phyloP scores from a whole-genome alignment of 2,888 invertebrate species.

The Mythimna ferrago region DNA sequence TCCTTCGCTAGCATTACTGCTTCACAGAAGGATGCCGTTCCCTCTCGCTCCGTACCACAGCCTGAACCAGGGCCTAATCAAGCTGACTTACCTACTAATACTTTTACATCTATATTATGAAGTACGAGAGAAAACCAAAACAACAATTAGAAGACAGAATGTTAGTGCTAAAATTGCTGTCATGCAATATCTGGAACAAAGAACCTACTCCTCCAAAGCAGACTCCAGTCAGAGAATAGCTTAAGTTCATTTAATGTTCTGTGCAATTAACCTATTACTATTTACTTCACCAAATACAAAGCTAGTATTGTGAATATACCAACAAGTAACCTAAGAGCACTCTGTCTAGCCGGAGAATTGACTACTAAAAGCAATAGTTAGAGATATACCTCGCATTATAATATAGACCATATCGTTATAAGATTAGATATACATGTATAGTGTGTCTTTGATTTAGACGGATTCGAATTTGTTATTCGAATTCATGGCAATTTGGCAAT shows the following conservation, averaged over 20 bases:
- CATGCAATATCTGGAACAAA: background rate
- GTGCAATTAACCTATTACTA: background rate
- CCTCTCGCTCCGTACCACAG: too few species aligned
- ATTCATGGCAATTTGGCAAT: slow-evolving; percentile 29
- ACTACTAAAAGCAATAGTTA: background rate
- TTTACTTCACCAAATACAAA: background rate
- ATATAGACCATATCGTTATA: background rate
- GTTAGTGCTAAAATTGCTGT: background rate
- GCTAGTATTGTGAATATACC: background rate
- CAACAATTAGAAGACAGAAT: too few species aligned
- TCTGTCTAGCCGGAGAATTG: slow-evolving; percentile 3
- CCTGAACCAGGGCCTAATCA: too few species aligned
- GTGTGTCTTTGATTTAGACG: slow-evolving; percentile 13
- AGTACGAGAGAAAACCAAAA: too few species aligned
- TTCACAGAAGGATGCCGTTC: too few species aligned
- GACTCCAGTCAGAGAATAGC: background rate
- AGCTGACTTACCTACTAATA: too few species aligned
- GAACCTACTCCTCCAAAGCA: background rate
- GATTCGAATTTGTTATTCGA: background rate
- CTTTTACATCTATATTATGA: too few species aligned
- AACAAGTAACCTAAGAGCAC: background rate
- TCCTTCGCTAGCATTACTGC: too few species aligned
- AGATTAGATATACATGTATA: background rate
- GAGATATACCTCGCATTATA: background rate
- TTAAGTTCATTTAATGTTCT: background rate